phyloP scores from a whole-genome alignment of 1,140 invertebrate species.

The Cherax quadricarinatus region DNA sequence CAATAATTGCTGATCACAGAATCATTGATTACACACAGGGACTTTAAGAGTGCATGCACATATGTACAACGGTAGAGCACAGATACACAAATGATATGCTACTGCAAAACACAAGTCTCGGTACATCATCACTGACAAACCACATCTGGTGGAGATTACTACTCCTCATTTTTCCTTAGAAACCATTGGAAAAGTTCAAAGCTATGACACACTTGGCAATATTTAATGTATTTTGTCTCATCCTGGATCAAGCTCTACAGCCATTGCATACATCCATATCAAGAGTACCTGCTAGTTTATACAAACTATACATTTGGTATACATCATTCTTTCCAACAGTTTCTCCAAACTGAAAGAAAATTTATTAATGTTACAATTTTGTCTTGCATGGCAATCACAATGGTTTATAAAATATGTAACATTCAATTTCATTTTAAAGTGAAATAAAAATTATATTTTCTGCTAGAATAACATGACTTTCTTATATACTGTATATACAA shows the following conservation, averaged over 20 bases:
- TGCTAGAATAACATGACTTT: neutral
- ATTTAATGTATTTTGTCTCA: neutral
- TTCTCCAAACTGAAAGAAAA: neutral
- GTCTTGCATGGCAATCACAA: neutral
- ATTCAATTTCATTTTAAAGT: neutral
- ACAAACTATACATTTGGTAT: conserved; percentile 39
- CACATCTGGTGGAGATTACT: neutral
- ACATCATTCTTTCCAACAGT: conserved; percentile 32
- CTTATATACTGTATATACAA: conserved; percentile 6
- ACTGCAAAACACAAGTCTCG: neutral
- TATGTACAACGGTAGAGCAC: conserved; percentile 17
- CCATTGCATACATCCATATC: conserved; percentile 11
- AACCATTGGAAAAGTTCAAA: neutral
- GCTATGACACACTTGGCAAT: neutral
- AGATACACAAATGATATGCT: conserved; percentile 29
- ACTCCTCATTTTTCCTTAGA: neutral
- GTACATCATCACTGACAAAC: neutral
- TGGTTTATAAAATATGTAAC: conserved; percentile 4
- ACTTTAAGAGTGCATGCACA: conserved; percentile 17
- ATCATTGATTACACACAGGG: conserved; percentile 20
- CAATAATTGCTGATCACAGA: neutral
- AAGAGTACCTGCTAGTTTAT: conserved; percentile 36
- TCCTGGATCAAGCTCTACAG: neutral
- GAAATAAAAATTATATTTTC: neutral
- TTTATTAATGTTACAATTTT: neutral